Evolutionary conservation across 2,113 vertebrate genomes (phyloP), one percentile per base, ranked within the genome.

Genomic region (Tragulus kanchil): DNA sequence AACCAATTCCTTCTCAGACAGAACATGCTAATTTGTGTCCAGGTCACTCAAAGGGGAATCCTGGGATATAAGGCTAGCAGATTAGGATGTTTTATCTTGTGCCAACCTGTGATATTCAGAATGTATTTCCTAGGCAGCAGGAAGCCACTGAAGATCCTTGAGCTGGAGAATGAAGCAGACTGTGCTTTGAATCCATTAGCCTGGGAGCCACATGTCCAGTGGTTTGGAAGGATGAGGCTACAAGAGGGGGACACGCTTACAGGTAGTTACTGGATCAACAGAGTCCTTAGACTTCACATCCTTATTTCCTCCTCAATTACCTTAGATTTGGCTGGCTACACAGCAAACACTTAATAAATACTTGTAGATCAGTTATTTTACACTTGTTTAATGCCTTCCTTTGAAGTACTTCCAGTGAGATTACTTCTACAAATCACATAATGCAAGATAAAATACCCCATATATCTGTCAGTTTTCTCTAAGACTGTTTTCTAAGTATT

Each of bases 351-450:
- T 97, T 98, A 97, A 97, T 97, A 97, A 97, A 97, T 97, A 97
- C 96, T 96, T 94, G 96, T 88, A 96, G 96, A 96, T 98, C 97
- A 97, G 96, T 98, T 97, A 97, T 98, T 98, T 97, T 97, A 97
- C 90, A 97, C 96, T 98, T 97, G 90, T 95, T 97, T 98, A 97
- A 97, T 95, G 96, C 92, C 69, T 96, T 96, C 75, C 96, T 97
- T 98, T 97, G 97, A 97, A 97, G 97, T 96, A 64, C 95, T 96
- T 97, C 92, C 92, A 98, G 96, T 97, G 81, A 97, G 96, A 98
- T 98, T 97, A 96, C 97, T 97, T 97, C 96, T 93, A 96, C 96
- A 98, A 97, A 98, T 97, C 97, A 97, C 90, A 97, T 97, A 98
- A 97, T 97, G 88, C 81, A 89, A 98, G 97, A 97, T 97, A 98